Evolutionary conservation across 2,113 vertebrate genomes (phyloP).

Genomic region (Loxodonta africana): DNA sequence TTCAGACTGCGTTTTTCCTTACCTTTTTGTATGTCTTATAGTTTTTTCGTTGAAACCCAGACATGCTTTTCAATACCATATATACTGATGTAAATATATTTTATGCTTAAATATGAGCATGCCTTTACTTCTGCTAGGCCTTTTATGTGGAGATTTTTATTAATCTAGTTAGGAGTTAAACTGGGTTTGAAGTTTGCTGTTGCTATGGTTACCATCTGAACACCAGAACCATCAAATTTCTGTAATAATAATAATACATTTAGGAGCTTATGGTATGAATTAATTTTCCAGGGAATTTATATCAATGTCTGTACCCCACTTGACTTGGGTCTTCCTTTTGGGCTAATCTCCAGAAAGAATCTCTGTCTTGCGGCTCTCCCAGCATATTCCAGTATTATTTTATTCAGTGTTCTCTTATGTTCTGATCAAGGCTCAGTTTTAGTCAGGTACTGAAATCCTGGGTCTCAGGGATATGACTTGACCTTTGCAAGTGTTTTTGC

Average conservation of each 20-base stretch:
- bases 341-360: no score
- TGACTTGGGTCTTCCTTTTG: no score
- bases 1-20: neutral
- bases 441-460: no score
- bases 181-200: neutral
- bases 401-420: neutral
- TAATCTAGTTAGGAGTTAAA: neutral
- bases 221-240: neutral
- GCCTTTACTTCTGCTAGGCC: neutral
- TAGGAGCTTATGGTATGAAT: no score
- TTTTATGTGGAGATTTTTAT: neutral
- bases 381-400: neutral
- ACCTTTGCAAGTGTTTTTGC: neutral
- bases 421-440: neutral
- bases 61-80: neutral
- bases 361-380: neutral
- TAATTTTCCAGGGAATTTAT: no score
- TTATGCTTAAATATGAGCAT: neutral
- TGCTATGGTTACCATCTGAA: neutral
- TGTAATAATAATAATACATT: neutral
- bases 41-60: neutral
- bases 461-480: no score
- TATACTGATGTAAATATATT: neutral
- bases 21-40: neutral
- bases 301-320: no score